Percentiles rank a stretch among this genome's conserved stretches.
Evolutionary conservation across 2,113 vertebrate genomes (phyloP).

Genomic region (Oryctolagus cuniculus): mOryCun1.1 NC_091438.1:11993501-11994000

Average conservation of each 20-base stretch:
- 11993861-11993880: not conserved
- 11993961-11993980: not conserved
- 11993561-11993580: fast-evolving
- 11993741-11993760: not conserved
- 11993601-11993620: not conserved
- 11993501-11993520: not conserved
- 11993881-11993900: not conserved
- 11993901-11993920: no score
- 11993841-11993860: fast-evolving
- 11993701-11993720: not conserved
- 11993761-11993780: not conserved
- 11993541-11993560: not conserved
- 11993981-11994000: not conserved
- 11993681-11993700: no score
- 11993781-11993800: fast-evolving
- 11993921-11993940: not conserved
- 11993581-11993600: not conserved
- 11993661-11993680: not conserved
- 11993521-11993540: fast-evolving
- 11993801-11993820: fast-evolving
- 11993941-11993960: no score
- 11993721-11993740: fast-evolving
- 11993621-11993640: not conserved
- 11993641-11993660: not conserved
- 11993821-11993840: fast-evolving